These are phyloP conservation scores for Drosophila pseudoananassae DNA, from an alignment of 1,140 invertebrate species.

Conservation along the genomic window DNA sequence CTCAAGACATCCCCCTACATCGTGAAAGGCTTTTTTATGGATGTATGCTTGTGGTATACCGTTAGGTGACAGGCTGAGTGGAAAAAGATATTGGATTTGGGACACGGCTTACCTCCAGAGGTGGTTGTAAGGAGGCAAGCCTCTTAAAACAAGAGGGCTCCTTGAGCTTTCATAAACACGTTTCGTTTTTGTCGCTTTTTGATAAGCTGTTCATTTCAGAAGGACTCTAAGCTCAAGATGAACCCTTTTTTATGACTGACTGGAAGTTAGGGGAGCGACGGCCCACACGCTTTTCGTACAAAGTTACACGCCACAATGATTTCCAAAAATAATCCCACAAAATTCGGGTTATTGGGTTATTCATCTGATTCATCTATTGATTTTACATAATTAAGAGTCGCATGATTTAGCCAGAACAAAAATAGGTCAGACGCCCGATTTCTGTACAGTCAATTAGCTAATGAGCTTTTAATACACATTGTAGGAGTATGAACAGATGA, in stretches of 20 bases:
- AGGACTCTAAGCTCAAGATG: background rate
- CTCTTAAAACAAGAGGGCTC: no score
- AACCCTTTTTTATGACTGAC: conserved; percentile 25
- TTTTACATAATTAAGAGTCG: conserved; percentile 71
- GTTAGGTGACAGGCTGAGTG: background rate
- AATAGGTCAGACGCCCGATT: conserved; percentile 41
- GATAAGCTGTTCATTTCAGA: conserved; percentile 22
- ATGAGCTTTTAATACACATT: conserved; percentile 19
- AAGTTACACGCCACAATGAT: conserved; percentile 41
- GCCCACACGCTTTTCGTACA: conserved; percentile 7
- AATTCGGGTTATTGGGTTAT: conserved; percentile 8
- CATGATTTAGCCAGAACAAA: conserved; percentile 32
- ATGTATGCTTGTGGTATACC: no score
- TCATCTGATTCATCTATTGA: conserved; percentile 43
- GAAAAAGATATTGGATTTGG: background rate
- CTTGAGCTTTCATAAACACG: background rate
- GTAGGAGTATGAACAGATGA: background rate
- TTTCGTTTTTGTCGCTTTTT: background rate
- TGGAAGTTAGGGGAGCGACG: conserved; percentile 36
- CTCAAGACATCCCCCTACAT: background rate
- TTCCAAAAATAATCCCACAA: conserved; percentile 51
- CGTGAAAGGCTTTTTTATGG: background rate
- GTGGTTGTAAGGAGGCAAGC: no score
- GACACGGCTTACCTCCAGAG: background rate
- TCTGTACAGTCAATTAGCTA: conserved; percentile 19